These are phyloP conservation scores for Morpho achilles DNA, from an alignment of 2,888 invertebrate species.

Conservation along the genomic window DNA sequence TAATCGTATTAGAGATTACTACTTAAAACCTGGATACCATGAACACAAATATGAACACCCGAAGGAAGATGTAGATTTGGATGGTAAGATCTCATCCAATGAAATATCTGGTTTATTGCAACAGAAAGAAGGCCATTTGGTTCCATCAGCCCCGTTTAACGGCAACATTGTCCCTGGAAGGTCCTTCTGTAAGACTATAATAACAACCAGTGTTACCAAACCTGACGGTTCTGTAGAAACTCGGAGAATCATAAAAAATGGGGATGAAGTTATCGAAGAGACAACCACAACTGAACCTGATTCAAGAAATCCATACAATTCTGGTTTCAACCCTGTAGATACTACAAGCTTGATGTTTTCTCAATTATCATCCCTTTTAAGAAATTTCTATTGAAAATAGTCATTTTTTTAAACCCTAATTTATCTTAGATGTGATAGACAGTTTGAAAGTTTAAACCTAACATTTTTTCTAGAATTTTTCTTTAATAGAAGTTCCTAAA, in stretches of 20 bases:
- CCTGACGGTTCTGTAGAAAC: slow-evolving; percentile 67
- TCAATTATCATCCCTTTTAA: slow-evolving; percentile 56
- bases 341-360: slow-evolving; percentile 46
- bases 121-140: slow-evolving; percentile 41
- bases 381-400: slow-evolving; percentile 49
- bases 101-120: slow-evolving; percentile 65
- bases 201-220: slow-evolving; percentile 65
- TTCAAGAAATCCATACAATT: slow-evolving; percentile 33
- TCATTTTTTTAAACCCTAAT: slow-evolving; percentile 9
- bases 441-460: neutral
- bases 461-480: neutral
- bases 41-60: slow-evolving; percentile 38
- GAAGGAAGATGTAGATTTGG: slow-evolving; percentile 58
- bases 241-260: slow-evolving; percentile 60
- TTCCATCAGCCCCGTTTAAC: slow-evolving; percentile 41
- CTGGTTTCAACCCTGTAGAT: slow-evolving; percentile 44
- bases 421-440: slow-evolving; percentile 24
- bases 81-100: slow-evolving; percentile 64
- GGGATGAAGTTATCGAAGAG: slow-evolving; percentile 63
- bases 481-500: too few species aligned
- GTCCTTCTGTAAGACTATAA: slow-evolving; percentile 64
- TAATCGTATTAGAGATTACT: slow-evolving; percentile 58
- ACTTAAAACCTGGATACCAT: slow-evolving; percentile 66
- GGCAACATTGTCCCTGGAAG: slow-evolving; percentile 53
- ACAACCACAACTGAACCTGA: slow-evolving; percentile 34